These are phyloP conservation scores for Holotrichia oblita DNA, from an alignment of 1,140 invertebrate genomes.

Conservation along the genomic window DNA sequence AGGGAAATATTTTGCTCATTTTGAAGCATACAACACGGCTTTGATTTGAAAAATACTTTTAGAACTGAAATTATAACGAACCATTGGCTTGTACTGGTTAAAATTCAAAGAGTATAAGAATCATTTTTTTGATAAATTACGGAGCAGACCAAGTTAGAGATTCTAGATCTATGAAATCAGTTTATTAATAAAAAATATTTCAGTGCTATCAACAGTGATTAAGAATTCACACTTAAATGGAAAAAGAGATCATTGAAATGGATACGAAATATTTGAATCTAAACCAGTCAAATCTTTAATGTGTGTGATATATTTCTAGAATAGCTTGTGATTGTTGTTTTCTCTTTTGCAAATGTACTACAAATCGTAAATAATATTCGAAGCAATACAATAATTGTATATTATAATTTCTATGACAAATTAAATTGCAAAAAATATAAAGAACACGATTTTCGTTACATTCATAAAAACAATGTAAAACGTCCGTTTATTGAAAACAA, in stretches of 20 bases:
- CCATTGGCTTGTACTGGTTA: conserved; percentile 72
- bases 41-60: no score
- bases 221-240: no score
- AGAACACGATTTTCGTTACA: background rate
- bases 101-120: conserved; percentile 65
- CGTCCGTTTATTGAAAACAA: background rate
- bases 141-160: background rate
- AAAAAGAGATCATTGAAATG: conserved; percentile 58
- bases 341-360: background rate
- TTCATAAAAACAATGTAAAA: conserved; percentile 49
- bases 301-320: conserved; percentile 63
- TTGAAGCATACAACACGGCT: no score
- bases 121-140: background rate
- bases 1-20: no score
- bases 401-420: background rate
- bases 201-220: conserved; percentile 59
- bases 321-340: conserved; percentile 52
- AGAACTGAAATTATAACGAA: conserved; percentile 79
- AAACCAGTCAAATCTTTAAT: conserved; percentile 59
- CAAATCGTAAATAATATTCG: background rate
- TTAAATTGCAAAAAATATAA: background rate
- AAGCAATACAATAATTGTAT: background rate
- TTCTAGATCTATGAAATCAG: background rate
- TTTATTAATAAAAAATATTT: conserved; percentile 58
- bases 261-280: background rate